Evolutionary conservation across 2,888 invertebrate species (phyloP).

Genomic region (Cactoblastis cactorum): DNA sequence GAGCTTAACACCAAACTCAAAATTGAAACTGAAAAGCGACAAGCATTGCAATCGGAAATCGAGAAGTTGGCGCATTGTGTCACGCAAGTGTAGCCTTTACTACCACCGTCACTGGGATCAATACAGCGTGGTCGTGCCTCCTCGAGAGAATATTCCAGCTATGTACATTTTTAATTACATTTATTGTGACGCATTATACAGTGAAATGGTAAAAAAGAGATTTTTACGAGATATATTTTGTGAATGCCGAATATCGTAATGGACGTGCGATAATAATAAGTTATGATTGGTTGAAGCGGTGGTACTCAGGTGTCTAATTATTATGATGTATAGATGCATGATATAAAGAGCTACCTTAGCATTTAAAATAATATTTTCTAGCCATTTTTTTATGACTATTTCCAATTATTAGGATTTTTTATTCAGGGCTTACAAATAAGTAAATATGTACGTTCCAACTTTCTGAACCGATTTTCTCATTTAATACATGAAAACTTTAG

Average conservation of each 20-base stretch:
- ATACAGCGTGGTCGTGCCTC: conserved; percentile 25
- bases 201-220: not conserved
- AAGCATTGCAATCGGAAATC: conserved; percentile 81
- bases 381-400: not conserved
- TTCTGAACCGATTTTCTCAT: not conserved
- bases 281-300: not conserved
- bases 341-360: not conserved
- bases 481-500: no score
- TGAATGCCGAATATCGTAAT: not conserved
- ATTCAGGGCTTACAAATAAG: not conserved
- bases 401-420: not conserved
- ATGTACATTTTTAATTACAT: conserved; percentile 27
- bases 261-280: not conserved
- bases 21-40: conserved; percentile 82
- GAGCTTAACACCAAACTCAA: conserved; percentile 81
- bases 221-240: not conserved
- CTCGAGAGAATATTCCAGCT: conserved; percentile 38
- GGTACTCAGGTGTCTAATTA: not conserved
- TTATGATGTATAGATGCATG: not conserved
- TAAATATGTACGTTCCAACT: not conserved
- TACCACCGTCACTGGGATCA: conserved; percentile 24
- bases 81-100: conserved; percentile 81
- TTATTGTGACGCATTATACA: conserved; percentile 1
- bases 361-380: not conserved
- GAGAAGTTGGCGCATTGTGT: conserved; percentile 85